Evolutionary conservation across 2,113 vertebrate genomes (phyloP).

Genomic region (Bostrychus sinensis): DNA sequence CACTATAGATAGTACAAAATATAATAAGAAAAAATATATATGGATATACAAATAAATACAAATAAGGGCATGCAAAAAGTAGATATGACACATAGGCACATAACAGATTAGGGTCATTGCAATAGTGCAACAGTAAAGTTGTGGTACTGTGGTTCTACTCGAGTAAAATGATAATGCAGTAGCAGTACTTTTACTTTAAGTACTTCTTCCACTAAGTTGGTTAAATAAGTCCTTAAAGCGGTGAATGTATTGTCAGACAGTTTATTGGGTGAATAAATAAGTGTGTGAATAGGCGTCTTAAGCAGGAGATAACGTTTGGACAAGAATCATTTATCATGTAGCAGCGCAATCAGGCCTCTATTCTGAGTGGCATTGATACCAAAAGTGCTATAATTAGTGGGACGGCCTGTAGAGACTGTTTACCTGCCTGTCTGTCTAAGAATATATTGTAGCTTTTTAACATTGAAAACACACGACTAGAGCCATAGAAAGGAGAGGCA

Average conservation of each 20-base stretch:
- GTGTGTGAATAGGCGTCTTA: not conserved
- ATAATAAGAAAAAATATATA: no score
- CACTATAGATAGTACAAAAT: no score
- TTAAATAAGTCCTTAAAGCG: no score
- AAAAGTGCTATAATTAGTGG: conserved; percentile 39
- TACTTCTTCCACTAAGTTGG: not conserved
- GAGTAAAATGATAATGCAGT: no score
- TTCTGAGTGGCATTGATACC: conserved; percentile 29
- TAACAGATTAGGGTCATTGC: no score
- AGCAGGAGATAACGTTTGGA: conserved; percentile 36
- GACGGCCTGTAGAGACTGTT: conserved; percentile 42
- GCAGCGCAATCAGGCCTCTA: conserved; percentile 44
- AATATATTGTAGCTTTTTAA: not conserved
- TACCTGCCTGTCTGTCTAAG: conserved; percentile 8
- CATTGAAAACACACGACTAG: not conserved
- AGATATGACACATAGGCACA: no score
- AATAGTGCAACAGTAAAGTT: no score
- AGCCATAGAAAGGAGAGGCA: not conserved
- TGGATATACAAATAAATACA: no score
- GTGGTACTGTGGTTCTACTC: no score
- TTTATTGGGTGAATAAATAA: conserved; percentile 7
- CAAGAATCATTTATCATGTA: conserved; percentile 47
- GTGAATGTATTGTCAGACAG: no score
- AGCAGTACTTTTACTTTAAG: no score
- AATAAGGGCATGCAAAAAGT: no score